Evolutionary conservation across 2,797 vertebrate genomes (phyloP).

Genomic region (Vireo griseus): DNA sequence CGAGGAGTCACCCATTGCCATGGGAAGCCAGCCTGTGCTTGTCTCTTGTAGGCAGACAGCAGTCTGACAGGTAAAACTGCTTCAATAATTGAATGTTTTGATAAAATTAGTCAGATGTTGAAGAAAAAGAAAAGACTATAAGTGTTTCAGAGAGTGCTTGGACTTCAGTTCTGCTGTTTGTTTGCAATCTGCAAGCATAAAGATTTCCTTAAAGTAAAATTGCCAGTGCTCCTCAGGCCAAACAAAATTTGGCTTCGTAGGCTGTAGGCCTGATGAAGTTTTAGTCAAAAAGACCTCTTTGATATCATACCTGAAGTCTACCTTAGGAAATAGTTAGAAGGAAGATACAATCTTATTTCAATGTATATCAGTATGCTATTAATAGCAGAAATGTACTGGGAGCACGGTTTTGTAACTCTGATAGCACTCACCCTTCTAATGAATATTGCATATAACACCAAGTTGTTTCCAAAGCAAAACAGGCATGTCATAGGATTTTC

Average conservation of each 20-base stretch:
- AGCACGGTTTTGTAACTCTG: background rate
- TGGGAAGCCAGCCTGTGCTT: background rate
- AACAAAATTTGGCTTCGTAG: background rate
- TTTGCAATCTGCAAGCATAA: background rate
- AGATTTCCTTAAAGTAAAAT: background rate
- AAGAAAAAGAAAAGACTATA: background rate
- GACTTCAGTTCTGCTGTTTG: background rate
- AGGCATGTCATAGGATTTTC: background rate
- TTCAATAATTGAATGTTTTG: background rate
- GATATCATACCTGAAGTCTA: background rate
- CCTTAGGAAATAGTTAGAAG: background rate
- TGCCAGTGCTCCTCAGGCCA: background rate
- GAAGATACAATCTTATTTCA: background rate
- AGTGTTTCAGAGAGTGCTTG: background rate
- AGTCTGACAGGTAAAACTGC: background rate
- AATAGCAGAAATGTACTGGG: background rate
- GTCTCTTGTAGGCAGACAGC: background rate
- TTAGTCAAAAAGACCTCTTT: background rate
- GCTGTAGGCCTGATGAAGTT: background rate
- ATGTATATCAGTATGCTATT: background rate
- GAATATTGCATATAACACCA: background rate
- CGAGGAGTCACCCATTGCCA: fast-evolving
- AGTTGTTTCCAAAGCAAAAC: background rate
- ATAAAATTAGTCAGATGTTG: background rate
- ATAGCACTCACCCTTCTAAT: background rate